Percentiles rank a stretch among this genome's conserved stretches.
Evolutionary conservation across 2,797 vertebrate species (phyloP).

Genomic region (Anisognathus igniventris): DNA sequence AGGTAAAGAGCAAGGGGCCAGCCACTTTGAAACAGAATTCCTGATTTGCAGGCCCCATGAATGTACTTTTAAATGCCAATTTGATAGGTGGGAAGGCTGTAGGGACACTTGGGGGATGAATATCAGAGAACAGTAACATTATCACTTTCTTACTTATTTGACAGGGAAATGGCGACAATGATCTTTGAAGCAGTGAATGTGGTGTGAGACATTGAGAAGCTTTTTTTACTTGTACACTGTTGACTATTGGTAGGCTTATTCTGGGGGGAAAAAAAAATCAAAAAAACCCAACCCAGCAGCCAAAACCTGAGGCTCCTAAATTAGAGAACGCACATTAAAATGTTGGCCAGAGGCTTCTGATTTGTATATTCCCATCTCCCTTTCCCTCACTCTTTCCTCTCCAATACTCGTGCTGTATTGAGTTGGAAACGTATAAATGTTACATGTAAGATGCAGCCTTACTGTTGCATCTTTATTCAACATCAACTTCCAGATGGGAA

Average conservation of each 20-base stretch:
- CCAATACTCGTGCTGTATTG: slow-evolving; percentile 19
- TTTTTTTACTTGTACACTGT: not conserved
- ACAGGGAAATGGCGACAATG: not conserved
- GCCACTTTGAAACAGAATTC: not conserved
- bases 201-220: not conserved
- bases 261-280: fast-evolving
- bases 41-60: not conserved
- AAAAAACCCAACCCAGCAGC: not conserved
- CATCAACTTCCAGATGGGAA: slow-evolving; percentile 83
- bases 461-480: slow-evolving; percentile 84
- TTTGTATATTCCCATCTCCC: slow-evolving; percentile 30
- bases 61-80: not conserved
- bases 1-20: slow-evolving; percentile 5
- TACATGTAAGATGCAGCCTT: slow-evolving; percentile 75
- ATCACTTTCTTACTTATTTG: not conserved
- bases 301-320: not conserved
- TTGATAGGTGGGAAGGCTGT: not conserved
- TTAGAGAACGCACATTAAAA: slow-evolving; percentile 11
- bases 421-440: slow-evolving; percentile 68
- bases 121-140: not conserved
- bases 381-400: not conserved
- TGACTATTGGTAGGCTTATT: not conserved
- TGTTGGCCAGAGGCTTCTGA: not conserved
- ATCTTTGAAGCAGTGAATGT: not conserved
- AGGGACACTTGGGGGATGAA: not conserved